A percentile compares a stretch with the other conserved stretches of the same genome.
phyloP scores from a whole-genome alignment of 2,113 vertebrate species.

The Nansenia antarctica region DNA sequence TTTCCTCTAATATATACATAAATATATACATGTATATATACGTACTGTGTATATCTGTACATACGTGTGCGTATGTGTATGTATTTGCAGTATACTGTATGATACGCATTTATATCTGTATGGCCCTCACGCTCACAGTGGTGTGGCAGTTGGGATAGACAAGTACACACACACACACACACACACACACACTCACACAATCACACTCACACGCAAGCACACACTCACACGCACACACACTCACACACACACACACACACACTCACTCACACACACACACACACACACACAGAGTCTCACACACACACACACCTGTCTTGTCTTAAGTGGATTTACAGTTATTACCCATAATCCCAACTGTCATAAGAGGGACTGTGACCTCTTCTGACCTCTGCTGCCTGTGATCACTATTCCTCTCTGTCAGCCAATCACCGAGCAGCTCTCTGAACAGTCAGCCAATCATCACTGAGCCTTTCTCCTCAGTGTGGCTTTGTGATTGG shows the following conservation, averaged over 20 bases:
- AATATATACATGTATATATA: too few species aligned
- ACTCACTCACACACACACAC: not conserved
- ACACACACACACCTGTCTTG: not conserved
- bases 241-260: too few species aligned
- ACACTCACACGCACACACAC: not conserved
- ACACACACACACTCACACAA: not conserved
- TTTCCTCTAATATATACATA: too few species aligned
- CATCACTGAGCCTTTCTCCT: not conserved
- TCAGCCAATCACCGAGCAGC: not conserved
- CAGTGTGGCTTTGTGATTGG: not conserved
- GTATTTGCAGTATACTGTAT: too few species aligned
- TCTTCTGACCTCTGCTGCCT: not conserved
- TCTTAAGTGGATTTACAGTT: slow-evolving; percentile 24
- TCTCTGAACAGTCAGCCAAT: not conserved
- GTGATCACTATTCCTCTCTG: slow-evolving; percentile 7
- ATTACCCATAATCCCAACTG: slow-evolving; percentile 33
- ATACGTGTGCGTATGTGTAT: too few species aligned
- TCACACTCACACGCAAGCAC: not conserved
- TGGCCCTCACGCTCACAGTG: not conserved
- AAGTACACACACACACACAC: not conserved
- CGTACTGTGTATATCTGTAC: too few species aligned
- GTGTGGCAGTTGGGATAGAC: not conserved
- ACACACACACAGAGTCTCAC: not conserved
- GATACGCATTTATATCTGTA: too few species aligned
- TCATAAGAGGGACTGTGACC: slow-evolving; percentile 5